Evolutionary conservation across 2,797 vertebrate genomes (phyloP), one percentile per base, ranked within the genome.

Genomic region (Australoheros facetus): DNA sequence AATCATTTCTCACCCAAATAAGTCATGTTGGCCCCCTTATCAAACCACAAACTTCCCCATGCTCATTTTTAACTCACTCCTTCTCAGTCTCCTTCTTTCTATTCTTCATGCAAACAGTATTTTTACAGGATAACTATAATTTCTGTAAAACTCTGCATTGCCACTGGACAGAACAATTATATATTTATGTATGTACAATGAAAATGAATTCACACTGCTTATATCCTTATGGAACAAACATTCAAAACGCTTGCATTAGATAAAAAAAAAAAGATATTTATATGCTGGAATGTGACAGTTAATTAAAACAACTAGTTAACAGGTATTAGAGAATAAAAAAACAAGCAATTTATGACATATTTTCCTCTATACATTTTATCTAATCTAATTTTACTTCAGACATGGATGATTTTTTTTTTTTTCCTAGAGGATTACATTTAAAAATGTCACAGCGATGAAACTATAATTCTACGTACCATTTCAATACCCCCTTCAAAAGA

Each of bases 121-220:
- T 91, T 76, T 82, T 78, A 89, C 79, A 88, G 81, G 89, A 83
- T 89, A 84, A 84, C 60, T 85, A 76, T 87, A 70, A 88, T 84
- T 83, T 93, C 82, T 62, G 73, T 72, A 89, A 90, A 88, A 92
- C 78, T 95, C 90, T 92, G 91, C 91, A 87, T 89, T 88, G 81
- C 87, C 93, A 94, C 91, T 89, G 93, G 91, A 93, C 93, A 94
- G 92, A 94, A 93, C 90, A 93, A 87, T 94, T 93, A 95, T 94
- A 95, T 95, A 94, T 95, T 92, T 93, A 95, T 94, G 91, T 96
- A 95, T 95, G 92, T 95, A 96, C 94, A 95, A 92, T 95, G 89
- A 92, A 93, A 93, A 93, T 93, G 92, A 95, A 95, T 93, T 92
- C 92, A 95, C 91, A 94, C 86, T 85, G 90, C 89, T 94, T 94